Conservation (phyloP, 1,140 invertebrate species). For the Helicoverpa zea region DNA sequence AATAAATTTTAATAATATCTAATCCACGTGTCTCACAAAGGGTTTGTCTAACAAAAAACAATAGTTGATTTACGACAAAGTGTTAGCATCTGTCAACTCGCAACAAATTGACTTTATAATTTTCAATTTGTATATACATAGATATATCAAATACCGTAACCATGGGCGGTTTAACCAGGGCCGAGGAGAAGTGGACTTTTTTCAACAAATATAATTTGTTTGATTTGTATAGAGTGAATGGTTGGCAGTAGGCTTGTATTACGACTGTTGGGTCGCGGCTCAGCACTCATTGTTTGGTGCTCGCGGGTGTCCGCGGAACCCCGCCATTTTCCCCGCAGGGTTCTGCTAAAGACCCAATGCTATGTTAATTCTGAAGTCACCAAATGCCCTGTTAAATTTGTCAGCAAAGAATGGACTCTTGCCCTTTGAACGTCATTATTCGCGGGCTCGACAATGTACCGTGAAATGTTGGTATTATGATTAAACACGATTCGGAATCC, state of each 20-base stretch:
- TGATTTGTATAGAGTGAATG: slow-evolving; percentile 84
- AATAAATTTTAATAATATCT: not conserved
- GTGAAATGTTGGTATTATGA: slow-evolving; percentile 34
- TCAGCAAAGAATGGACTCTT: slow-evolving; percentile 69
- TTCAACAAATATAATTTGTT: slow-evolving; percentile 83
- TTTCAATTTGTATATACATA: slow-evolving; percentile 35
- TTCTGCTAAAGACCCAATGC: slow-evolving; percentile 79
- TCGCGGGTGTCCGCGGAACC: slow-evolving; percentile 80
- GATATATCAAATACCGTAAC: slow-evolving; percentile 38
- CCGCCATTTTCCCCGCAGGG: slow-evolving; percentile 82
- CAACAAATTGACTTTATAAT: slow-evolving; percentile 44
- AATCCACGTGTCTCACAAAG: slow-evolving; percentile 22
- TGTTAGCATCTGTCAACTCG: slow-evolving; percentile 38
- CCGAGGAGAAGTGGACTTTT: slow-evolving; percentile 62
- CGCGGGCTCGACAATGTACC: slow-evolving; percentile 33
- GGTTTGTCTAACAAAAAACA: slow-evolving; percentile 30
- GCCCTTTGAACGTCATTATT: slow-evolving; percentile 65
- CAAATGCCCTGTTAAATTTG: slow-evolving; percentile 74
- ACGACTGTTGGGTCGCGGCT: slow-evolving; percentile 65
- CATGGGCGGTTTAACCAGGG: slow-evolving; percentile 38
- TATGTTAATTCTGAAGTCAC: slow-evolving; percentile 80
- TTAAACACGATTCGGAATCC: slow-evolving; percentile 8
- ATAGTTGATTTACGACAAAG: not conserved
- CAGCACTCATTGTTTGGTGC: slow-evolving; percentile 73
- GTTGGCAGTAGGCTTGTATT: slow-evolving; percentile 70